Evolutionary conservation across 2,797 vertebrate genomes (phyloP).

Genomic region (Loriculus beryllinus): DNA sequence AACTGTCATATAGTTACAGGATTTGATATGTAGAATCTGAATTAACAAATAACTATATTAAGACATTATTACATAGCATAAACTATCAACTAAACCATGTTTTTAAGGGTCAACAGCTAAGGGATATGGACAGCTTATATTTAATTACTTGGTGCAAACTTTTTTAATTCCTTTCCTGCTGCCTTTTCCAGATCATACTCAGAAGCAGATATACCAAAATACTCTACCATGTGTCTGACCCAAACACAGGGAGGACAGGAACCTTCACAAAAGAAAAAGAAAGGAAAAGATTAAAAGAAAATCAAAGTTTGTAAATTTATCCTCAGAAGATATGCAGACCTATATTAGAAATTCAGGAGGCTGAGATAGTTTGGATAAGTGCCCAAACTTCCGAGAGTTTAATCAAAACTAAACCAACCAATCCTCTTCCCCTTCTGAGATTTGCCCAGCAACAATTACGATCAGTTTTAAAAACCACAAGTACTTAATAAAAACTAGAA

Average conservation of each 20-base stretch:
- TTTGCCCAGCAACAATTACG: constrained; percentile 55
- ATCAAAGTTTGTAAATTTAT: not conserved
- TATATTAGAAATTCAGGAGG: constrained; percentile 22
- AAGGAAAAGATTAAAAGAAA: constrained; percentile 32
- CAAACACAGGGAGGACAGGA: not conserved
- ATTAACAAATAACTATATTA: not conserved
- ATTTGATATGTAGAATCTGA: not conserved
- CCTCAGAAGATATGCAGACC: constrained; percentile 28
- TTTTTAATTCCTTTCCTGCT: constrained; percentile 4
- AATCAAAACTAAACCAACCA: constrained; percentile 58
- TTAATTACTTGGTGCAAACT: constrained; percentile 12
- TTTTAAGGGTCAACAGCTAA: not conserved
- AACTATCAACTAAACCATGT: not conserved
- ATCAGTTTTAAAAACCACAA: constrained; percentile 63
- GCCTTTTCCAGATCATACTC: not conserved
- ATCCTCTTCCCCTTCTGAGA: constrained; percentile 39
- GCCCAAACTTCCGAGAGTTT: constrained; percentile 60
- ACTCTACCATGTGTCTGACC: not conserved
- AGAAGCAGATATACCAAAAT: constrained; percentile 23
- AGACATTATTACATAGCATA: not conserved
- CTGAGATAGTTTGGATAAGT: constrained; percentile 42
- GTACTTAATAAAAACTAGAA: constrained; percentile 58
- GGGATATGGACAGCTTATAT: not conserved
- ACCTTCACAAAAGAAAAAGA: not conserved
- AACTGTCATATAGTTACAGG: not conserved